These are phyloP conservation scores for Asarcornis scutulata DNA, from an alignment of 2,113 vertebrate genomes.

Conservation along the genomic window DNA sequence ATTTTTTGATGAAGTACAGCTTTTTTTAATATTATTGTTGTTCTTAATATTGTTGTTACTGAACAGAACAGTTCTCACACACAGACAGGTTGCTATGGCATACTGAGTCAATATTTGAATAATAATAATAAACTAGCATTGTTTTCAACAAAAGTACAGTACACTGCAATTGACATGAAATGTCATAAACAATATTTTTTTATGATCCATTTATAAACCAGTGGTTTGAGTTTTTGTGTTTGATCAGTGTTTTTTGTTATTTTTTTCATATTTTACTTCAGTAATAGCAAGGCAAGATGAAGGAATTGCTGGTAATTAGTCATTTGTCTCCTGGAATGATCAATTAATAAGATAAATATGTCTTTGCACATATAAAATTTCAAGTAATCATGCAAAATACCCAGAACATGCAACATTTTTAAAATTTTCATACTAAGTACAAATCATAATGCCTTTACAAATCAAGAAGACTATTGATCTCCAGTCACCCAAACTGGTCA, in stretches of 20 bases:
- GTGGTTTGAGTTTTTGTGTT: no score
- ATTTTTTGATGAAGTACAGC: not conserved
- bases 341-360: not conserved
- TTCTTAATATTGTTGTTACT: not conserved
- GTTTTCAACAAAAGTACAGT: not conserved
- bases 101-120: not conserved
- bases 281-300: not conserved
- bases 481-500: not conserved
- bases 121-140: not conserved
- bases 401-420: not conserved
- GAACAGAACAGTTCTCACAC: not conserved
- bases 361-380: not conserved
- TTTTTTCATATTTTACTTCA: not conserved
- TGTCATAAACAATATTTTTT: not conserved
- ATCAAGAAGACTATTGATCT: not conserved
- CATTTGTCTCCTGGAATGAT: not conserved
- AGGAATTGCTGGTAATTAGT: not conserved
- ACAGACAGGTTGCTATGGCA: not conserved
- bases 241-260: no score
- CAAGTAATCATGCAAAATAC: not conserved
- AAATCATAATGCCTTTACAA: not conserved
- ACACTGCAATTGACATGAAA: not conserved
- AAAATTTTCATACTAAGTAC: conserved; percentile 26
- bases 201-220: not conserved
- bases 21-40: not conserved